Evolutionary conservation across 2,797 vertebrate species (phyloP).

Genomic region (Tragopan temminckii): DNA sequence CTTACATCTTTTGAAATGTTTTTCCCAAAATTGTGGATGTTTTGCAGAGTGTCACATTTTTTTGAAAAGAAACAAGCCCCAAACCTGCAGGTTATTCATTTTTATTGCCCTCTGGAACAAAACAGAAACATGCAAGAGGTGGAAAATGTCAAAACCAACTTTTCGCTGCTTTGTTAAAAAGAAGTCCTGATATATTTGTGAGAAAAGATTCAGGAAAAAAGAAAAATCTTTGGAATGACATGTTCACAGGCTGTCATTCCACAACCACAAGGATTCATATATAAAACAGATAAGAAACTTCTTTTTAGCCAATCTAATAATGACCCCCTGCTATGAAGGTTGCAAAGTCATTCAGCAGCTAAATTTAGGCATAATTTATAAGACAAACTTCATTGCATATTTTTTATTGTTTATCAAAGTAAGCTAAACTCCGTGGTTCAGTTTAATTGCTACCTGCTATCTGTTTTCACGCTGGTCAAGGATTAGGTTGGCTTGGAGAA

Average conservation of each 20-base stretch:
- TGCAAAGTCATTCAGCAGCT: not conserved
- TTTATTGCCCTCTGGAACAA: constrained; percentile 58
- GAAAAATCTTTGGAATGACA: not conserved
- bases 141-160: constrained; percentile 46
- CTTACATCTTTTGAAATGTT: not conserved
- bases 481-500: not conserved
- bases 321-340: not conserved
- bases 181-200: constrained; percentile 28
- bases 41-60: not conserved
- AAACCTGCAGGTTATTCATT: constrained; percentile 44
- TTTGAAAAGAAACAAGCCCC: constrained; percentile 25
- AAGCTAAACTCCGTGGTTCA: not conserved
- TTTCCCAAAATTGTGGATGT: not conserved
- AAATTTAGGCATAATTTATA: not conserved
- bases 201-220: not conserved
- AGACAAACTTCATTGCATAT: not conserved
- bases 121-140: constrained; percentile 37
- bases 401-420: not conserved
- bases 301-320: not conserved
- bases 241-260: not conserved
- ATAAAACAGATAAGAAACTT: not conserved
- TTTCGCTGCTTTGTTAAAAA: constrained; percentile 28
- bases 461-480: not conserved
- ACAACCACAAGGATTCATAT: not conserved
- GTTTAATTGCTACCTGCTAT: constrained; percentile 15